These are phyloP conservation scores for Panagrolaimus sp. DNA, from an alignment of 1,140 invertebrate genomes.

Conservation along the genomic window DNA sequence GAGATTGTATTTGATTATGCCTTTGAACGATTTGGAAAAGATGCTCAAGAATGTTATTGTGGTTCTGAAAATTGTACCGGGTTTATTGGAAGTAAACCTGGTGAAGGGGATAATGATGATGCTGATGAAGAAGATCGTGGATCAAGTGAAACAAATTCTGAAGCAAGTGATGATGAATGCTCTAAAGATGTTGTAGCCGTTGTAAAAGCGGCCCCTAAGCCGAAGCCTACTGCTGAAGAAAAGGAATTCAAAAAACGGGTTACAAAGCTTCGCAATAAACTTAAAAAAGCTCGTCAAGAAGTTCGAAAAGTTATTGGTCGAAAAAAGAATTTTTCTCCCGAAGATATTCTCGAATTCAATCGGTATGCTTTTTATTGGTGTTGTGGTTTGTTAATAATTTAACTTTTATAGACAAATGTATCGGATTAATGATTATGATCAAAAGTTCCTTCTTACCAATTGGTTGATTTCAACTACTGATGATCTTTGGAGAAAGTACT, in stretches of 20 bases:
- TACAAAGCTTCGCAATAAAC: neutral
- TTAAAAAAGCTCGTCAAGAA: neutral
- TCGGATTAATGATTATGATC: neutral
- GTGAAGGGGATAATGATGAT: conserved; percentile 35
- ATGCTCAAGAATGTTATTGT: conserved; percentile 35
- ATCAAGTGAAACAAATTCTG: conserved; percentile 21
- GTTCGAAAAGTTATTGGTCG: neutral
- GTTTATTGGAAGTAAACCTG: conserved; percentile 32
- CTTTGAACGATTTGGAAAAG: conserved; percentile 68
- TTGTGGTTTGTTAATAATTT: neutral
- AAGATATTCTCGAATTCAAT: conserved; percentile 8
- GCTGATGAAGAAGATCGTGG: conserved; percentile 24
- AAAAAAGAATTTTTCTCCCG: conserved; percentile 1
- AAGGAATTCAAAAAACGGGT: neutral
- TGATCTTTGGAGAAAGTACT: neutral
- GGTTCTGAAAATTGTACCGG: conserved; percentile 38
- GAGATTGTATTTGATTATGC: conserved; percentile 98
- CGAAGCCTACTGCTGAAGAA: neutral
- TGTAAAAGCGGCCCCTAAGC: neutral
- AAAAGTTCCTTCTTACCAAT: neutral
- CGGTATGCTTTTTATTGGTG: neutral
- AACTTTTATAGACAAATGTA: neutral
- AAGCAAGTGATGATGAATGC: conserved; percentile 17
- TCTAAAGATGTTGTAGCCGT: neutral
- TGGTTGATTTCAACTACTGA: neutral